Evolutionary conservation across 1,140 invertebrate genomes (phyloP), one percentile per base, ranked within the genome.

Genomic region (Drosophila pseudoananassae): DNA sequence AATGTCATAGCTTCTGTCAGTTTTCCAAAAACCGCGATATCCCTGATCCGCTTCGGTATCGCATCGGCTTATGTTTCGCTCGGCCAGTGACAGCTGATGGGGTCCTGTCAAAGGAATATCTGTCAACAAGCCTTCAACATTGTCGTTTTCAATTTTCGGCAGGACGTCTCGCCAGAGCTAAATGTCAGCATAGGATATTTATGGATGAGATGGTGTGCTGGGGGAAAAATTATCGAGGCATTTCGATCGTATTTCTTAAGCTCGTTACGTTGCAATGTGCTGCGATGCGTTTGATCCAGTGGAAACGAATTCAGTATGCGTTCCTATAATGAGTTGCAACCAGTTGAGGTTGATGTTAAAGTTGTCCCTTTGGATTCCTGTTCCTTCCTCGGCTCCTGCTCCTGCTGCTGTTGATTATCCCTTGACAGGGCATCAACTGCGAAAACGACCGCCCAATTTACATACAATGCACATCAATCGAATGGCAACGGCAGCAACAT

Each of bases 391-490:
- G 15, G 14, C 33, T 52, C n/a, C 31, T 54, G n/a, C 40, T 60
- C 58, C 40, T 46, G 45, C 60, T 81, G 75, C 76, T 84, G 84
- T 88, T 90, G 84, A 88, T 88, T 88, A 89, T 88, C 84, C 84
- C 85, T 89, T 89, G 79, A 89, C 84, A 89, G 76, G 76, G 85
- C 84, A 88, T 89, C 84, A 88, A 88, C 77, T 89, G 84, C 73
- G 79, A 88, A 88, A 88, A 83, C 83, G 83, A 84, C 84, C 84
- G 84, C 73, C 84, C 84, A 88, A 88, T 88, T 88, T 88, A 88
- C 84, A 88, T 88, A 88, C 84, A 88, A 88, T 88, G 84, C 76
- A 77, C 83, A 88, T 87, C 83, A 87, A 87, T 87, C 78, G 60
- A 78, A 79, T 49, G 64, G 59, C 74, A 81, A 55, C 77, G 66